Percentiles rank a stretch among this genome's conserved stretches.
phyloP scores from a whole-genome alignment of 2,797 vertebrate species.

The Apogon hyalosoma region DNA sequence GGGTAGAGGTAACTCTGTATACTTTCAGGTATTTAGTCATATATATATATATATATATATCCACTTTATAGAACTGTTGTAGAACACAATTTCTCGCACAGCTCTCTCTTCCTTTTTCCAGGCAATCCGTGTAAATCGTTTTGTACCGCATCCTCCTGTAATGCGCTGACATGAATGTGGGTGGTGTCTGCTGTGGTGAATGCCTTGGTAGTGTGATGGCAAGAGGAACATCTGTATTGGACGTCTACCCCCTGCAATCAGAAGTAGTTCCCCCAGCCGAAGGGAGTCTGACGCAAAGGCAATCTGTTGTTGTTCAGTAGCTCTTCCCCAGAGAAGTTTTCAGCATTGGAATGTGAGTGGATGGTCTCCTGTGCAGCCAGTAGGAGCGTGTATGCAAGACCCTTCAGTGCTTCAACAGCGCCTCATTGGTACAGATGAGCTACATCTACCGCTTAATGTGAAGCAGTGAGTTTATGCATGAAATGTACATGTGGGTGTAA shows the following conservation, averaged over 20 bases:
- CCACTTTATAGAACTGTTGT: conserved; percentile 29
- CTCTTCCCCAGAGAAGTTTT: conserved; percentile 71
- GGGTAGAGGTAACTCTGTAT: conserved; percentile 83
- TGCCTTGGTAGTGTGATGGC: conserved; percentile 81
- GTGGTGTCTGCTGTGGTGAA: conserved; percentile 82
- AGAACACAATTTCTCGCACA: conserved; percentile 84
- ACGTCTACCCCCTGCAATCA: conserved; percentile 71
- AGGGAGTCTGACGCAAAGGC: conserved; percentile 59
- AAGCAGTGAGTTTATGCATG: conserved; percentile 83
- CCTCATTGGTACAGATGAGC: conserved; percentile 71
- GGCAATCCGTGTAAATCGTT: conserved; percentile 80
- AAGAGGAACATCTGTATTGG: conserved; percentile 74
- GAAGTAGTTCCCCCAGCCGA: conserved; percentile 75
- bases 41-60: too few species aligned
- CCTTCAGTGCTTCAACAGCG: conserved; percentile 54
- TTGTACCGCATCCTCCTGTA: conserved; percentile 75
- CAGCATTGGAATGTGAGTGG: conserved; percentile 74
- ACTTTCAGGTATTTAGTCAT: conserved; percentile 27
- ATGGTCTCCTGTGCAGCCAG: conserved; percentile 68
- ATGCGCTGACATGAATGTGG: conserved; percentile 79
- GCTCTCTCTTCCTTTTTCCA: conserved; percentile 87
- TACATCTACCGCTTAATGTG: conserved; percentile 73
- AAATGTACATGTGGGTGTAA: conserved; percentile 80
- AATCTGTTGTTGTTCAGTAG: conserved; percentile 78
- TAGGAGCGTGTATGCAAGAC: conserved; percentile 62